Evolutionary conservation across 2,113 vertebrate genomes (phyloP).

Genomic region (Miniopterus natalensis): DNA sequence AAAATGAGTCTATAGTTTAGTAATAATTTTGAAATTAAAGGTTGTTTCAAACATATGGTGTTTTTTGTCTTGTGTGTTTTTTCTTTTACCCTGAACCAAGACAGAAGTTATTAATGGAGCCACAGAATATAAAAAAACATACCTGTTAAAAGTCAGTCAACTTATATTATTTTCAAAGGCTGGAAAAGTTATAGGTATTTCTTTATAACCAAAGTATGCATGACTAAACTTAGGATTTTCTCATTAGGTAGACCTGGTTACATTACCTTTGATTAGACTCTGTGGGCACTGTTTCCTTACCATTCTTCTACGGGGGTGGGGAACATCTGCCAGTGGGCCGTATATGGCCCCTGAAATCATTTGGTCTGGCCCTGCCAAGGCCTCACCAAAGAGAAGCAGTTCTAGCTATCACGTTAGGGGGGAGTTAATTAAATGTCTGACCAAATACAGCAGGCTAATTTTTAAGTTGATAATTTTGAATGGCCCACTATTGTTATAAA

Average conservation of each 20-base stretch:
- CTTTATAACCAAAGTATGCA: neutral
- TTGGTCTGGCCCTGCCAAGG: too few species aligned
- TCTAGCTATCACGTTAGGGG: too few species aligned
- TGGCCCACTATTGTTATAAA: too few species aligned
- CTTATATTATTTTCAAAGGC: constrained; percentile 36
- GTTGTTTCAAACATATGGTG: constrained; percentile 42
- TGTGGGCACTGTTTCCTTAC: neutral
- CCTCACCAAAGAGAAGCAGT: too few species aligned
- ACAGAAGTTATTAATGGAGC: neutral
- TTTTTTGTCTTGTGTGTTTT: neutral
- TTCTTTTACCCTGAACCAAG: constrained; percentile 64
- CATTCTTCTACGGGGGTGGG: neutral
- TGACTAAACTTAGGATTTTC: constrained; percentile 9
- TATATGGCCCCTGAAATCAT: too few species aligned
- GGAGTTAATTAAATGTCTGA: too few species aligned
- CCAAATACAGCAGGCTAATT: too few species aligned
- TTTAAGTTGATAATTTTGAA: too few species aligned
- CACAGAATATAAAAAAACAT: constrained; percentile 32
- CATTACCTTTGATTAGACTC: neutral
- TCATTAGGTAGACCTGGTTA: neutral
- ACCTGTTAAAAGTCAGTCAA: constrained; percentile 56
- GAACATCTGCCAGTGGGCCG: too few species aligned
- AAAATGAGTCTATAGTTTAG: constrained; percentile 74
- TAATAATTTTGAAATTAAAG: constrained; percentile 71
- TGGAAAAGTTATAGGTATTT: constrained; percentile 22